These are phyloP conservation scores for Actinemys pallida DNA, from an alignment of 2,113 vertebrate species.

Conservation along the genomic window DNA sequence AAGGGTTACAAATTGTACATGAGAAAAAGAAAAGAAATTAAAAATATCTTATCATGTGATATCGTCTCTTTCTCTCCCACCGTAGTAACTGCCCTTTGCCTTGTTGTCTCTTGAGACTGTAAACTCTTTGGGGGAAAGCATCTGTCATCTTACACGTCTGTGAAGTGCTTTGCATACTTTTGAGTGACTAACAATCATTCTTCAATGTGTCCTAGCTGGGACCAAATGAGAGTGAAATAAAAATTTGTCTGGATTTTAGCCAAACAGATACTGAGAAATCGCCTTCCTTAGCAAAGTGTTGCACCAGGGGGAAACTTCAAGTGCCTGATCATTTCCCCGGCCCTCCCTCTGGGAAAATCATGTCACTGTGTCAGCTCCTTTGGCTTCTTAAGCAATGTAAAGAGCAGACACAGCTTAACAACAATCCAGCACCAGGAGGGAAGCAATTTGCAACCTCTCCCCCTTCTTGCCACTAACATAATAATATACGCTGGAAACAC, in stretches of 20 bases:
- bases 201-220: background rate
- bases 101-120: background rate
- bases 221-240: conserved; percentile 41
- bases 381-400: conserved; percentile 49
- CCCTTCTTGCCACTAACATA: conserved; percentile 56
- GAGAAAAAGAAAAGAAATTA: background rate
- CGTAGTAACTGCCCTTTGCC: background rate
- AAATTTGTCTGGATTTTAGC: conserved; percentile 51
- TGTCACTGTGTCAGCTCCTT: conserved; percentile 59
- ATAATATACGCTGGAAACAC: conserved; percentile 61
- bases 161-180: background rate
- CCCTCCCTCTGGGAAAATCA: conserved; percentile 56
- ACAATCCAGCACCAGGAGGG: conserved; percentile 51
- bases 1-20: background rate
- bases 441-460: conserved; percentile 62
- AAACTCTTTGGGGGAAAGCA: background rate
- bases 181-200: background rate
- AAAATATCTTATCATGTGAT: background rate
- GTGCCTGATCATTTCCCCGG: conserved; percentile 60
- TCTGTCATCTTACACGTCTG: background rate
- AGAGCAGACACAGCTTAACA: conserved; percentile 54
- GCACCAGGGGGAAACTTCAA: conserved; percentile 43
- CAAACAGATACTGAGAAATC: conserved; percentile 35
- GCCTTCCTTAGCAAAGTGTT: conserved; percentile 48
- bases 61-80: background rate